Percentiles rank a stretch among this genome's conserved stretches.
phyloP scores from a whole-genome alignment of 2,113 vertebrate species.

The Eudyptes chrysolophus region DNA sequence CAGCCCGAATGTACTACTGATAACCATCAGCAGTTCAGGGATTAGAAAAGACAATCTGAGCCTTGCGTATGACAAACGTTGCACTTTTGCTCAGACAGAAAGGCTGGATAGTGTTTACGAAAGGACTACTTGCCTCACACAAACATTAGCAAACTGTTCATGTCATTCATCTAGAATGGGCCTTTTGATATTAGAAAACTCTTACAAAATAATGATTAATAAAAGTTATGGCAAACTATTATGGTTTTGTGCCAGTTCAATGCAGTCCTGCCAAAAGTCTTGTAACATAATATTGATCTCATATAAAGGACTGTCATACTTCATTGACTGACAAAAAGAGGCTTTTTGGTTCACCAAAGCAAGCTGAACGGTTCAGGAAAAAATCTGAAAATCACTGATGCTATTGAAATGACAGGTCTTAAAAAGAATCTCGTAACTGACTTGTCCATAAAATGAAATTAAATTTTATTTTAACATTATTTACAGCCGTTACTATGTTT shows the following conservation, averaged over 20 bases:
- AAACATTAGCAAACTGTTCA: not conserved
- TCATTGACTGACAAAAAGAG: not conserved
- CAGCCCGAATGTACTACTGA: not conserved
- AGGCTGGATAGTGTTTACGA: not conserved
- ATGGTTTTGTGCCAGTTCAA: not conserved
- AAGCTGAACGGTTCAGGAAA: not conserved
- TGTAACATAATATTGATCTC: not conserved
- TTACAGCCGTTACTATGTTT: not conserved
- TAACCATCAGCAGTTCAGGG: not conserved
- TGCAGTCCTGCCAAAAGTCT: not conserved
- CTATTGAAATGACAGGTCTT: not conserved
- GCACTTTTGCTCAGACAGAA: not conserved
- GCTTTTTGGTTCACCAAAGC: not conserved
- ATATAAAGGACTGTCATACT: not conserved
- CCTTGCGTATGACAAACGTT: not conserved
- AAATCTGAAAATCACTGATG: not conserved
- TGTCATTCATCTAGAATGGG: not conserved
- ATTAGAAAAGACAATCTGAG: not conserved
- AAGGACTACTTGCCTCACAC: not conserved
- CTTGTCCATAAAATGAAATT: not conserved
- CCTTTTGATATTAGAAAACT: not conserved
- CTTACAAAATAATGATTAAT: not conserved
- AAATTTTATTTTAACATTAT: not conserved
- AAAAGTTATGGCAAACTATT: not conserved
- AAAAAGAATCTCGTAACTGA: not conserved